Conservation (phyloP, 2,113 vertebrate species). For the Ptilorrhoa leucosticta region DNA sequence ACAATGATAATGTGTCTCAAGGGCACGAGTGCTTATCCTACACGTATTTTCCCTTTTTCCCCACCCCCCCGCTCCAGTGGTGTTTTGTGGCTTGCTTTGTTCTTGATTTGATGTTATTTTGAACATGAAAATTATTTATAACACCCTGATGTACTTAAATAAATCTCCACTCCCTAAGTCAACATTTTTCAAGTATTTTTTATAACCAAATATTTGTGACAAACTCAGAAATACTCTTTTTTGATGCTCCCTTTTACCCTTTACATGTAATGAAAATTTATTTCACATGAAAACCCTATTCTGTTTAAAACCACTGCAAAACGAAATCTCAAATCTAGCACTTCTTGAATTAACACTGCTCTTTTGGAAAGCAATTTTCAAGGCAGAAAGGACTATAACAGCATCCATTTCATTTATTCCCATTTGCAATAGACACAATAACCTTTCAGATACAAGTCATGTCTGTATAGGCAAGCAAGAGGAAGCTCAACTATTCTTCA, state of each 20-base stretch:
- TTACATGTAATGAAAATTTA: neutral
- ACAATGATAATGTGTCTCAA: neutral
- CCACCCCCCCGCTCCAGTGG: rapidly evolving
- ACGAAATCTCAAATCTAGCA: neutral
- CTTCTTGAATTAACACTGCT: neutral
- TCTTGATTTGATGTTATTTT: neutral
- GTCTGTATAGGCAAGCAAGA: neutral
- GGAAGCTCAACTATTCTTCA: neutral
- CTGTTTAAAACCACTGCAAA: neutral
- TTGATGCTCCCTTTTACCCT: neutral
- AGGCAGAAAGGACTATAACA: neutral
- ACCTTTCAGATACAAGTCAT: neutral
- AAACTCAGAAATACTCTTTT: neutral
- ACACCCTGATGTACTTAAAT: neutral
- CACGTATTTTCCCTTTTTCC: neutral
- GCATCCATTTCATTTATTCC: neutral
- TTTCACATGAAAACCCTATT: neutral
- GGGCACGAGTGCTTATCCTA: neutral
- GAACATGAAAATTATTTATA: neutral
- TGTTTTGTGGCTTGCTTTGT: neutral
- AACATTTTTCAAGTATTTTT: neutral
- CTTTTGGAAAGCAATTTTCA: neutral
- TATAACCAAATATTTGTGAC: neutral
- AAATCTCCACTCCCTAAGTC: neutral
- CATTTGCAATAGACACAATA: neutral